A percentile compares a stretch with the other conserved stretches of the same genome.
Conservation (phyloP, 35 echinoderm and acorn worm genomes). For the Apostichopus japonicus region DNA sequence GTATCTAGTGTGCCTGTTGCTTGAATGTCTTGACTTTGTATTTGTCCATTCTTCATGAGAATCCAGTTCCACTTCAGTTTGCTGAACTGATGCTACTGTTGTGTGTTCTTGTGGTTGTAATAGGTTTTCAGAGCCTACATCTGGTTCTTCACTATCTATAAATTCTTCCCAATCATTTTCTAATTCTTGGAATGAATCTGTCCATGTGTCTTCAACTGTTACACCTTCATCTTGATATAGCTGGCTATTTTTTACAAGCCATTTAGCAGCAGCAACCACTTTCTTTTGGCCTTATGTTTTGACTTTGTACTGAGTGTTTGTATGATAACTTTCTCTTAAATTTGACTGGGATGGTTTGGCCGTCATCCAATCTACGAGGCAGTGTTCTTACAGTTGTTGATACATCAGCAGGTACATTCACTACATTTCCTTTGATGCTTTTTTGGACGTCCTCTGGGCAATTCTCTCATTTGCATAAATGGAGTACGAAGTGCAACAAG, state of each 20-base stretch:
- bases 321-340: conserved; percentile 43
- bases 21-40: background rate
- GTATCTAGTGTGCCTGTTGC: conserved; percentile 52
- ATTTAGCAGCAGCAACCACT: conserved; percentile 30
- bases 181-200: background rate
- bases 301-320: conserved; percentile 21
- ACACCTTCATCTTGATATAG: conserved; percentile 42
- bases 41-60: conserved; percentile 52
- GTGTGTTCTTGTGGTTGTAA: background rate
- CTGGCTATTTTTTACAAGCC: conserved; percentile 23
- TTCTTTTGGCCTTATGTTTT: conserved; percentile 55
- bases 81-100: background rate
- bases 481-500: too few relatives aligned
- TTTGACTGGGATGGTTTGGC: conserved; percentile 40
- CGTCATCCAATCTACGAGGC: conserved; percentile 36
- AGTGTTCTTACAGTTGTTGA: conserved; percentile 32
- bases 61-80: background rate
- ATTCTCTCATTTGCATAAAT: too few relatives aligned
- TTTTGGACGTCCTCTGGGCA: too few relatives aligned
- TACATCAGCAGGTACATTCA: conserved; percentile 1
- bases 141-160: background rate
- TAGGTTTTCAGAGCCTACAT: background rate
- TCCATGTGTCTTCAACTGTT: background rate
- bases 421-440: too few relatives aligned
- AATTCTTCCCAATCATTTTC: conserved; percentile 45